Base-by-base conservation (phyloP, 53 echinoderm and acorn worm species). In the Temnopleurus reevesii region DNA sequence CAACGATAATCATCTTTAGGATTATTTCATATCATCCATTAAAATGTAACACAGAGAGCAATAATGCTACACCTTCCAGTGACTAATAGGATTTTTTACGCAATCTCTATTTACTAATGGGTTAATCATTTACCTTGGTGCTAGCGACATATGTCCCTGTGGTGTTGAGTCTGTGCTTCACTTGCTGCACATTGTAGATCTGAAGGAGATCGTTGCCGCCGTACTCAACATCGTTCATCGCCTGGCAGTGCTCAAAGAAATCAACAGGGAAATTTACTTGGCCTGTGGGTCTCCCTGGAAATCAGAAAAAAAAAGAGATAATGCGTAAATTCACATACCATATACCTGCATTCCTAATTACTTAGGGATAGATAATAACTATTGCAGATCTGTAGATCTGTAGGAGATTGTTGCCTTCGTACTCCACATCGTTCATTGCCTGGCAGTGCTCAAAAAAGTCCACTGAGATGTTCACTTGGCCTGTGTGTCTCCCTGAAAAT, bases 311-410 rank as follows among this genome's bases (percentile, higher is more conserved):
- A 51, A 51, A 51, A 51, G 53, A 51, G 53, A 51, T 10, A 15
- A 51, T 8, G 53, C 53, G 8, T 51, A 10, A 15, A n/a, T n/a
- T n/a, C n/a, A n/a, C n/a, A n/a, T n/a, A n/a, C n/a, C n/a, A n/a
- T n/a, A n/a, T n/a, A n/a, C n/a, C n/a, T n/a, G n/a, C n/a, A n/a
- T n/a, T n/a, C n/a, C n/a, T n/a, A n/a, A n/a, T n/a, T n/a, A n/a
- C n/a, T n/a, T n/a, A n/a, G n/a, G n/a, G n/a, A n/a, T n/a, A n/a
- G n/a, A n/a, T n/a, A n/a, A n/a, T n/a, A n/a, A n/a, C n/a, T n/a
- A n/a, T n/a, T n/a, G n/a, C n/a, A n/a, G n/a, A n/a, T n/a, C n/a
- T 97, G 94, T 97, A 97, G 24, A 97, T 92, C 77, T 95, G 98
- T 0, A 97, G 94, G 19, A 95, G 86, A 86, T 97, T 95, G 30